Evolutionary conservation across 1,140 invertebrate species (phyloP).

Genomic region (Chironomus striatipennis): DNA sequence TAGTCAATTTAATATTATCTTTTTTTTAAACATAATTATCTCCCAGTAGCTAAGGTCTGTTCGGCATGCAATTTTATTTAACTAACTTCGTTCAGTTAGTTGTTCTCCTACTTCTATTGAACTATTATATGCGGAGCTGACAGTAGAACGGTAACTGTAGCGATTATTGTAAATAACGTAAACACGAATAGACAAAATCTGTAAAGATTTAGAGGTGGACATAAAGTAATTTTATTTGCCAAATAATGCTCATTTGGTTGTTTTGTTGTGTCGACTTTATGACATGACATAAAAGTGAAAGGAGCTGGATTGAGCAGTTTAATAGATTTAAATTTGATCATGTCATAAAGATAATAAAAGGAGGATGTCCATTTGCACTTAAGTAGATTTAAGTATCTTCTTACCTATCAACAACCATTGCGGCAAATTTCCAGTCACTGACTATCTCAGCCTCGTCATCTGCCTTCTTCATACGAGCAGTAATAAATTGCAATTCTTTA

Average conservation of each 20-base stretch:
- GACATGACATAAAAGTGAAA: background rate
- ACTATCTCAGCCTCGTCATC: slow-evolving; percentile 86
- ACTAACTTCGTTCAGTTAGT: background rate
- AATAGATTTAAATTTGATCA: background rate
- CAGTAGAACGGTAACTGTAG: slow-evolving; percentile 86
- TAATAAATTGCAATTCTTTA: slow-evolving; percentile 90
- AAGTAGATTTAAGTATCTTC: slow-evolving; percentile 26
- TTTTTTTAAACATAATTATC: background rate
- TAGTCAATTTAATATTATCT: background rate
- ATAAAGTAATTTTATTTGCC: slow-evolving; percentile 23
- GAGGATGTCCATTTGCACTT: background rate
- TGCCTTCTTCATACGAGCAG: slow-evolving; percentile 76
- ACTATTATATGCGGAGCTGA: slow-evolving; percentile 94
- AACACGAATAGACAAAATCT: slow-evolving; percentile 96
- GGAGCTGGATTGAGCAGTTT: background rate
- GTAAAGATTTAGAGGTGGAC: slow-evolving; percentile 31
- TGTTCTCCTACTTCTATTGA: slow-evolving; percentile 53
- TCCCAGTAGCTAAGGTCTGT: background rate
- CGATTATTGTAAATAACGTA: slow-evolving; percentile 90
- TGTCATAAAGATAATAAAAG: background rate
- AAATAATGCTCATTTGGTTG: too few relatives aligned
- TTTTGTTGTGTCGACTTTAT: too few relatives aligned
- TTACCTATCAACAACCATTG: slow-evolving; percentile 93
- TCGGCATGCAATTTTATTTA: background rate
- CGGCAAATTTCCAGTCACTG: slow-evolving; percentile 98